These are phyloP conservation scores for Temnopleurus reevesii DNA, from an alignment of 53 echinoderm and acorn worm genomes.

Conservation along the genomic window DNA sequence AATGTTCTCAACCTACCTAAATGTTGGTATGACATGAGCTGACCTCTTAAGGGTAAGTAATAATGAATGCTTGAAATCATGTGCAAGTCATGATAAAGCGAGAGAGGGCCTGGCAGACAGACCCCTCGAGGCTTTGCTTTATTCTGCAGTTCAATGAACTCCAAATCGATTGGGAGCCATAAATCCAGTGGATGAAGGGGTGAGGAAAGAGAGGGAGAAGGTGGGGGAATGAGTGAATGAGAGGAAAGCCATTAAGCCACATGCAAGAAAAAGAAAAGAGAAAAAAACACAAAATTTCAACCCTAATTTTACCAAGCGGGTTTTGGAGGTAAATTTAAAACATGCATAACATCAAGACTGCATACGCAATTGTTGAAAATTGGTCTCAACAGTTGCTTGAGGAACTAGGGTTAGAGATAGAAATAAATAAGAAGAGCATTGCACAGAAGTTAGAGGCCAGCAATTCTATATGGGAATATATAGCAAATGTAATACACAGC, in stretches of 20 bases:
- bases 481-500: no score
- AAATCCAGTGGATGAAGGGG: background rate
- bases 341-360: no score
- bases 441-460: no score
- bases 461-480: no score
- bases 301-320: no score
- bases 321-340: no score
- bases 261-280: background rate
- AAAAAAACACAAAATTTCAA: no score
- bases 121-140: slow-evolving; percentile 14
- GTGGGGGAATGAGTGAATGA: background rate
- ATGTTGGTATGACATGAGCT: slow-evolving; percentile 3
- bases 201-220: background rate
- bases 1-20: slow-evolving; percentile 6
- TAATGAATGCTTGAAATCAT: background rate
- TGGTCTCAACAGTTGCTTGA: no score
- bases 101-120: background rate
- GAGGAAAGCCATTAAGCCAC: background rate
- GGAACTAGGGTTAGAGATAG: no score
- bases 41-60: background rate
- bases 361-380: no score
- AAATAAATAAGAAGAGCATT: no score
- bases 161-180: background rate
- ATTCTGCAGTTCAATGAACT: slow-evolving; percentile 16
- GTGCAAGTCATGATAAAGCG: background rate